Percentiles rank a stretch among this genome's conserved stretches.
These are phyloP conservation scores for Acinonyx jubatus DNA, from an alignment of 2,113 vertebrate genomes.

Conservation along the genomic window DNA sequence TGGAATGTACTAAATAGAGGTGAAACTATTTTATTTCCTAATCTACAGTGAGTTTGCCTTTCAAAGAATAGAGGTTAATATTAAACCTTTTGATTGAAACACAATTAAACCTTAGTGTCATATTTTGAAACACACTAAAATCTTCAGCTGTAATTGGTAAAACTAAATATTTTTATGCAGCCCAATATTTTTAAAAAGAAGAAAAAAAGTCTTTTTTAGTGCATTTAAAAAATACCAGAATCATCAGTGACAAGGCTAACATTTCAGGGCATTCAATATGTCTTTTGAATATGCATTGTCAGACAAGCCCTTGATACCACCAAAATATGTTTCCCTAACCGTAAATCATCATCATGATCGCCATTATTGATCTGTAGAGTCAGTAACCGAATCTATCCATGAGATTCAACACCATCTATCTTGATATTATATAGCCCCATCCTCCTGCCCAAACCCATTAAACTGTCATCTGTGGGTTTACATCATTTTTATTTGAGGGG, in stretches of 20 bases:
- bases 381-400: slow-evolving; percentile 71
- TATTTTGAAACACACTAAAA: not conserved
- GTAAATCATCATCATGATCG: slow-evolving; percentile 69
- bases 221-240: slow-evolving; percentile 33
- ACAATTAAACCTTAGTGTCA: not conserved
- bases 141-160: not conserved
- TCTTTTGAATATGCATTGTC: slow-evolving; percentile 75
- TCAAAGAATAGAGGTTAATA: slow-evolving; percentile 37
- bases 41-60: not conserved
- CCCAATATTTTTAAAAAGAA: not conserved
- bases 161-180: slow-evolving; percentile 45
- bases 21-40: slow-evolving; percentile 16
- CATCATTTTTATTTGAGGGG: slow-evolving; percentile 74
- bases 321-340: slow-evolving; percentile 59
- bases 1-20: not conserved
- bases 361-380: slow-evolving; percentile 74
- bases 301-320: slow-evolving; percentile 46
- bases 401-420: slow-evolving; percentile 65
- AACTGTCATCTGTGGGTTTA: slow-evolving; percentile 69
- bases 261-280: slow-evolving; percentile 55
- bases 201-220: not conserved
- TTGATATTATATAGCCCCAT: slow-evolving; percentile 69
- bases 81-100: not conserved
- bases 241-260: slow-evolving; percentile 69
- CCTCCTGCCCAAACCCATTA: slow-evolving; percentile 70